Conservation (phyloP, 2,797 vertebrate species). For the Austrolebias charrua region DNA sequence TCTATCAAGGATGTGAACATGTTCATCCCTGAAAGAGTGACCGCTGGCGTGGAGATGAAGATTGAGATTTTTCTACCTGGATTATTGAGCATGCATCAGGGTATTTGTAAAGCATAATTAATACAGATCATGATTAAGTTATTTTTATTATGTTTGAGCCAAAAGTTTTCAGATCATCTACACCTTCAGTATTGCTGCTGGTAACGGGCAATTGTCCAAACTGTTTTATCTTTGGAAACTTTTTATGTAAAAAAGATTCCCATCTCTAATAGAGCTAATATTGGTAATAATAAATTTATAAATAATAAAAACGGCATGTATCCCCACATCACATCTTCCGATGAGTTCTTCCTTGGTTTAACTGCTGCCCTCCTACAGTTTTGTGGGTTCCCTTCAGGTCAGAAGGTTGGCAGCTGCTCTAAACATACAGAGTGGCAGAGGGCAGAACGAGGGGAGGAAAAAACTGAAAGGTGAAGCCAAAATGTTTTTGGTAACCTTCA, state of each 20-base stretch:
- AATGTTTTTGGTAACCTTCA: constrained; percentile 44
- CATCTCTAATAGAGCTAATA: constrained; percentile 1
- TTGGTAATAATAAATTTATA: constrained; percentile 22
- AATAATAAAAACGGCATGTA: constrained; percentile 14
- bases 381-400: constrained; percentile 10
- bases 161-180: too few relatives aligned
- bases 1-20: too few relatives aligned
- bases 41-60: too few relatives aligned
- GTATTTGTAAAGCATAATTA: too few relatives aligned
- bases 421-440: constrained; percentile 33
- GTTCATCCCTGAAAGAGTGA: too few relatives aligned
- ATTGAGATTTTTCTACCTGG: too few relatives aligned
- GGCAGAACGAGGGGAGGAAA: constrained; percentile 20
- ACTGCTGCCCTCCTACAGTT: not conserved
- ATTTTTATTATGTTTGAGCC: too few relatives aligned
- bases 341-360: constrained; percentile 4
- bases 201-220: not conserved
- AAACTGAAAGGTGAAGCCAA: constrained; percentile 22
- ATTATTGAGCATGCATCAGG: too few relatives aligned
- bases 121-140: too few relatives aligned
- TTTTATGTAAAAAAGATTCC: not conserved
- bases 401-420: constrained; percentile 17
- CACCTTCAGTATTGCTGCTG: too few relatives aligned
- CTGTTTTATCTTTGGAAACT: not conserved
- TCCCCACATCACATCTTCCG: constrained; percentile 17